Base-by-base conservation (phyloP, 1,140 invertebrate genomes). In the Hyles euphorbiae region DNA sequence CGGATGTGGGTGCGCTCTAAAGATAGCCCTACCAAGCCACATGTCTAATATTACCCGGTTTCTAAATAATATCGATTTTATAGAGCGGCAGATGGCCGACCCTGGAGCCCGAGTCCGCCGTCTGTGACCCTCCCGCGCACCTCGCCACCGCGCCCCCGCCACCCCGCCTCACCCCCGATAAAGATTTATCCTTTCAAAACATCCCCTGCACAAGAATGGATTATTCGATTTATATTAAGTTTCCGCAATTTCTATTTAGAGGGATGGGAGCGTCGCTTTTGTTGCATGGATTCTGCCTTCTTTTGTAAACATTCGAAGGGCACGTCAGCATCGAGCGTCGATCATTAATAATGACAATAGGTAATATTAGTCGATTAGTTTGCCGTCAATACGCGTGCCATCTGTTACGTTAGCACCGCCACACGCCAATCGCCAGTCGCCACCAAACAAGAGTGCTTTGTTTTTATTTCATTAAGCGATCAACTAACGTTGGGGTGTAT, bases 221-320 rank as follows among this genome's bases (percentile, higher is more conserved):
- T 86, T 86, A 86, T 86, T 77, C 79, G 83, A 85, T 85, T 88
- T 88, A 84, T 87, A 88, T 87, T 87, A 83, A 81, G 82, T 88
- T 86, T 85, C 78, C 85, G 81, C 76, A 83, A 85, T 88, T 85
- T 81, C 80, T 74, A 81, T 83, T 86, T 76, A 77, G 79, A 79
- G 76, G 75, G 80, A 56, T 56, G 34, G 4, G 50, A 34, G 32
- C 32, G 22, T 10, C 32, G 72, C 77, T 77, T 76, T 83, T 75
- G 77, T 65, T 65, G 72, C 60, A 54, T 66, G 65, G 63, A 78
- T 79, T 78, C 70, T 56, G 57, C 67, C 67, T 73, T 78, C 79
- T 70, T 79, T 85, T 84, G 78, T 87, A 81, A 83, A 83, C 78
- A 80, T 84, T 82, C 63, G 78, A 74, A 80, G 82, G 82, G 81